A percentile compares a stretch with the other conserved stretches of the same genome.
Conservation (phyloP, 2,888 invertebrate genomes). For the Liodrosophila aerea region DNA sequence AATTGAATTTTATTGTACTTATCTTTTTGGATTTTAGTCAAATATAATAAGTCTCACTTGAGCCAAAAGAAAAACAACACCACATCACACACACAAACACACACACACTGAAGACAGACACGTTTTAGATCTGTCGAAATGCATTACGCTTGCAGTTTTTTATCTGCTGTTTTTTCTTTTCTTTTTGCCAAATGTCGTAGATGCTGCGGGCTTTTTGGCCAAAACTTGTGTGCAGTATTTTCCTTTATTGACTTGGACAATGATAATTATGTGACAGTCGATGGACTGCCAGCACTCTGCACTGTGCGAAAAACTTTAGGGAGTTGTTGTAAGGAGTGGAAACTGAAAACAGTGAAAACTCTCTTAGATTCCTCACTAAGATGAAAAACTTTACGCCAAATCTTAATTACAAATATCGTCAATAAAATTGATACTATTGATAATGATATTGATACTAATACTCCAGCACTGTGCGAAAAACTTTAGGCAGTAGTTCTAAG, state of each 20-base stretch:
- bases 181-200: conserved; percentile 34
- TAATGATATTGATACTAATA: too few species aligned
- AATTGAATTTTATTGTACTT: conserved; percentile 73
- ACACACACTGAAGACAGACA: too few species aligned
- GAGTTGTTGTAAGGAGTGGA: conserved; percentile 4
- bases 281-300: background rate
- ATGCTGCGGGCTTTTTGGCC: conserved; percentile 22
- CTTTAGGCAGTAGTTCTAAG: conserved; percentile 1
- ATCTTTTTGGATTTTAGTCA: conserved; percentile 54
- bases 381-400: too few species aligned
- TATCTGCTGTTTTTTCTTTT: background rate
- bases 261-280: conserved; percentile 43
- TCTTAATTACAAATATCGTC: too few species aligned
- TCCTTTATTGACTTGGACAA: conserved; percentile 51
- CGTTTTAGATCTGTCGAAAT: background rate
- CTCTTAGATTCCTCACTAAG: too few species aligned
- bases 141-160: too few species aligned
- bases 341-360: conserved; percentile 12
- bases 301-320: background rate
- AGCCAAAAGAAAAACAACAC: background rate
- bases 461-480: background rate
- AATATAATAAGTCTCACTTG: conserved; percentile 45
- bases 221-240: conserved; percentile 27
- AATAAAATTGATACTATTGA: too few species aligned
- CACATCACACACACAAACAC: too few species aligned